phyloP scores from a whole-genome alignment of 1,140 invertebrate genomes.

The Microplitis mediator region DNA sequence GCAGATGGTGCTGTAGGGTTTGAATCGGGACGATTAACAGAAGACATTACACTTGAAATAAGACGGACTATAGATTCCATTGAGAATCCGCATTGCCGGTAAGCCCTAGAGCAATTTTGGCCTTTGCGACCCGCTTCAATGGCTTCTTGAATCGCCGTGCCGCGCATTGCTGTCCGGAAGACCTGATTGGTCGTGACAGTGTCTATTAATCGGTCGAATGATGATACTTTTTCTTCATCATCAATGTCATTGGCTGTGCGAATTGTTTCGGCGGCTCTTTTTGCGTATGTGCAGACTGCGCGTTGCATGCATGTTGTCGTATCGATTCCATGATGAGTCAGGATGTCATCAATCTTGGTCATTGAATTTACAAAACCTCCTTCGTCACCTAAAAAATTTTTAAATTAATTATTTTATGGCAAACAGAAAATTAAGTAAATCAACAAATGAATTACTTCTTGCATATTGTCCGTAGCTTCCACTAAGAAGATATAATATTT shows the following conservation, averaged over 20 bases:
- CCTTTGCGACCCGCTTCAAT: constrained; percentile 67
- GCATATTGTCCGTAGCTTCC: constrained; percentile 72
- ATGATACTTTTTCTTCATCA: constrained; percentile 68
- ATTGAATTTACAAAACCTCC: constrained; percentile 71
- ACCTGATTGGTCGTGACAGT: constrained; percentile 73
- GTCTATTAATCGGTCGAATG: constrained; percentile 71
- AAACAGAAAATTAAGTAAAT: constrained; percentile 7
- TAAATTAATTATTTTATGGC: constrained; percentile 1
- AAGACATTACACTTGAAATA: constrained; percentile 44
- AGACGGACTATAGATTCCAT: constrained; percentile 51
- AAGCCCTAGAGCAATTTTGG: constrained; percentile 48
- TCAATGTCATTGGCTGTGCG: constrained; percentile 40
- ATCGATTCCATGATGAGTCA: constrained; percentile 77
- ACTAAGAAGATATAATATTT: constrained; percentile 74
- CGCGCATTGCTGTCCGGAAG: constrained; percentile 74
- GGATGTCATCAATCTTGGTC: constrained; percentile 72
- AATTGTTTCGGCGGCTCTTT: constrained; percentile 63
- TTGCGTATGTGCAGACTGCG: constrained; percentile 76
- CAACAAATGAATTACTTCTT: constrained; percentile 66
- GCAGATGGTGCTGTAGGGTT: constrained; percentile 30
- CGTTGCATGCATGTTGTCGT: constrained; percentile 79
- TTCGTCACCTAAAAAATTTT: constrained; percentile 65
- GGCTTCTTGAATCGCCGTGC: constrained; percentile 77
- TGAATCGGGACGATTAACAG: constrained; percentile 27
- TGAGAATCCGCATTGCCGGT: constrained; percentile 55